Conservation (phyloP, 2,888 invertebrate species). For the Stenodera caucasica region DNA sequence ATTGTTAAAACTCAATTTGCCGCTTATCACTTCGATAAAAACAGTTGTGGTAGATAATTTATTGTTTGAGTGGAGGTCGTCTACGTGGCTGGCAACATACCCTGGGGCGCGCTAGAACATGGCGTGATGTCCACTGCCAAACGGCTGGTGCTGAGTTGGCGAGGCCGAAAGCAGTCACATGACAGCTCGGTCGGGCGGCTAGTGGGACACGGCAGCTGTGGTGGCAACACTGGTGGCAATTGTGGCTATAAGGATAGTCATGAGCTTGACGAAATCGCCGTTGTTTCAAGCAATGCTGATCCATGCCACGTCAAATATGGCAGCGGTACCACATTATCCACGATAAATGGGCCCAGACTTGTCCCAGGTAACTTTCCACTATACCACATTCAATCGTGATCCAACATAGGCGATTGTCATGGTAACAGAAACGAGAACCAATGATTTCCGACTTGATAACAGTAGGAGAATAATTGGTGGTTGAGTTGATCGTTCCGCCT, state of each 20-base stretch:
- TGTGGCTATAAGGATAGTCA: conserved; percentile 48
- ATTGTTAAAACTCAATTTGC: not conserved
- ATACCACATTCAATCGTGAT: too few species aligned
- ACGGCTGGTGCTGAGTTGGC: conserved; percentile 64
- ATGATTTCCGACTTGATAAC: too few species aligned
- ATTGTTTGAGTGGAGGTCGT: conserved; percentile 16
- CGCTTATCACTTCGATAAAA: not conserved
- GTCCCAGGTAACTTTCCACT: conserved; percentile 64
- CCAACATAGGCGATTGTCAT: too few species aligned
- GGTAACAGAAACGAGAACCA: too few species aligned
- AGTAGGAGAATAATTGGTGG: too few species aligned
- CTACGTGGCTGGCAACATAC: conserved; percentile 29
- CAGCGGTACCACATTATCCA: conserved; percentile 58
- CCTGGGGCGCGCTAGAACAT: conserved; percentile 39
- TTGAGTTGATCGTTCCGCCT: too few species aligned
- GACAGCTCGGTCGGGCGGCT: conserved; percentile 58
- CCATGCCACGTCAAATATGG: conserved; percentile 62
- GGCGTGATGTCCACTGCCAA: conserved; percentile 65
- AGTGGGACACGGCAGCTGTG: conserved; percentile 51
- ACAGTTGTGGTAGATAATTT: not conserved
- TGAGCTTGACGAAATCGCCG: conserved; percentile 70
- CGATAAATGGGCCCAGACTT: conserved; percentile 63
- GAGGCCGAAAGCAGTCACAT: conserved; percentile 64
- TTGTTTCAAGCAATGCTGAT: conserved; percentile 63
- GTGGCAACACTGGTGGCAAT: conserved; percentile 27